These are phyloP conservation scores for Ptyas mucosa DNA, from an alignment of 2,113 vertebrate species.

Conservation along the genomic window DNA sequence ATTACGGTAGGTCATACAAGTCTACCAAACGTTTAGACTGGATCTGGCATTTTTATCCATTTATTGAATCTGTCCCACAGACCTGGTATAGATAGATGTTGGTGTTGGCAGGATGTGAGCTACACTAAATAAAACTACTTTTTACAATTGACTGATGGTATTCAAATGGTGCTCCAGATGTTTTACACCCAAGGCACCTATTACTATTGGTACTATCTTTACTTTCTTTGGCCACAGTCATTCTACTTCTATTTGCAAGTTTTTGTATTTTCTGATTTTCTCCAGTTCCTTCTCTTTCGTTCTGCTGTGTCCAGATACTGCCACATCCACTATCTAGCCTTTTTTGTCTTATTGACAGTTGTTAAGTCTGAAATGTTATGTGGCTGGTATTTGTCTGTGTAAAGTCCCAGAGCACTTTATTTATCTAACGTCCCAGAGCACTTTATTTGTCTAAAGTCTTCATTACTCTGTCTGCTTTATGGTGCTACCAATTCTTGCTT, in stretches of 20 bases:
- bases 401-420: neutral
- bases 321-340: neutral
- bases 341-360: neutral
- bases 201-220: neutral
- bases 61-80: neutral
- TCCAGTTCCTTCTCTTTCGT: neutral
- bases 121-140: neutral
- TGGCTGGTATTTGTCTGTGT: neutral
- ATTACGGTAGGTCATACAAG: neutral
- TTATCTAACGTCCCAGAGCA: neutral
- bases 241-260: neutral
- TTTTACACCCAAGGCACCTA: neutral
- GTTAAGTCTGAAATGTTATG: neutral
- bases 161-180: neutral
- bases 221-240: neutral
- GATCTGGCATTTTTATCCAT: neutral
- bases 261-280: neutral
- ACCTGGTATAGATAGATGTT: neutral
- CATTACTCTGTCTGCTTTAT: neutral
- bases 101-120: neutral
- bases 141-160: neutral
- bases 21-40: neutral
- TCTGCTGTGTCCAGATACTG: neutral
- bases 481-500: neutral
- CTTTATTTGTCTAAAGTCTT: neutral